Evolutionary conservation across 2,113 vertebrate species (phyloP).

Genomic region (Benitochromis conjunctus): DNA sequence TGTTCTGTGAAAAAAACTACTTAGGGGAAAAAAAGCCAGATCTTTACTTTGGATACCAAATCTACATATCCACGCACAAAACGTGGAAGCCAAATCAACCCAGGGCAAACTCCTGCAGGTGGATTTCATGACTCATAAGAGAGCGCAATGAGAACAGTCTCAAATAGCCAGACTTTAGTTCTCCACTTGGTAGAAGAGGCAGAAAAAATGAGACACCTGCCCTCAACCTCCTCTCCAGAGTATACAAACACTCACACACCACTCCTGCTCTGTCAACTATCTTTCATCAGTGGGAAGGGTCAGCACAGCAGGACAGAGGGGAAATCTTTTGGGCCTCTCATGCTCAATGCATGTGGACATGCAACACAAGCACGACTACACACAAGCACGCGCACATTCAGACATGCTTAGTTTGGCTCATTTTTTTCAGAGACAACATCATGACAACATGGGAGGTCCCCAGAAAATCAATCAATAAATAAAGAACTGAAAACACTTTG

Average conservation of each 20-base stretch:
- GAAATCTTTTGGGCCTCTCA: background rate
- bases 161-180: background rate
- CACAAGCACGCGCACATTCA: background rate
- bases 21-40: background rate
- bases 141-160: background rate
- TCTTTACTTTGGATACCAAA: background rate
- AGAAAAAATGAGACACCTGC: slow-evolving; percentile 10
- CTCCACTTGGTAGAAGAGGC: background rate
- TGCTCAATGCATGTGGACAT: background rate
- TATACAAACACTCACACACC: slow-evolving; percentile 20
- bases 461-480: background rate
- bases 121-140: slow-evolving; percentile 8
- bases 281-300: slow-evolving; percentile 22
- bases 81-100: background rate
- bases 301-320: background rate
- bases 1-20: slow-evolving; percentile 2
- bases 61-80: background rate
- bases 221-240: background rate
- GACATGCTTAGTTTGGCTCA: background rate
- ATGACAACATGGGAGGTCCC: background rate
- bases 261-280: slow-evolving; percentile 1
- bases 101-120: background rate
- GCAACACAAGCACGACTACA: background rate
- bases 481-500: background rate
- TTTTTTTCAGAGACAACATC: background rate